phyloP scores from a whole-genome alignment of 2,888 invertebrate genomes.

The Adelognathus sp. region DNA sequence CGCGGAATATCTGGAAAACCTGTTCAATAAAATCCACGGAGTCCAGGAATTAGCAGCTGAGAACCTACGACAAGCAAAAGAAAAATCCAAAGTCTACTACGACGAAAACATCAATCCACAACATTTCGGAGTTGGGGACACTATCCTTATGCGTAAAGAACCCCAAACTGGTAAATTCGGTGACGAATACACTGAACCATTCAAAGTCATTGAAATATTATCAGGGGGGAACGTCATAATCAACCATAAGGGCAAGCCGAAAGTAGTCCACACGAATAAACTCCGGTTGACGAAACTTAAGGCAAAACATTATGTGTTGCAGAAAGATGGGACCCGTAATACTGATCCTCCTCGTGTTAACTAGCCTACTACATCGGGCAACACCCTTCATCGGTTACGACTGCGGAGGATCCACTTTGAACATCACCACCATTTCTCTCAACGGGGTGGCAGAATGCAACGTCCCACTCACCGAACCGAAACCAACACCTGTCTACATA shows the following conservation, averaged over 20 bases:
- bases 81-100: constrained; percentile 32
- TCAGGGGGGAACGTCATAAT: background rate
- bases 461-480: background rate
- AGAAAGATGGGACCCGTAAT: background rate
- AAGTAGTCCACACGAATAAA: background rate
- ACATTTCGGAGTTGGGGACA: constrained; percentile 28
- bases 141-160: constrained; percentile 40
- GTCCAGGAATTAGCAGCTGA: background rate
- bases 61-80: background rate
- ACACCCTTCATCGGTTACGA: background rate
- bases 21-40: constrained; percentile 12
- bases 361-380: background rate
- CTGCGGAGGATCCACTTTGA: background rate
- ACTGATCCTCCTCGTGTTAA: background rate
- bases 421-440: background rate
- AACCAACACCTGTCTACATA: background rate
- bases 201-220: constrained; percentile 24
- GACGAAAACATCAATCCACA: constrained; percentile 17
- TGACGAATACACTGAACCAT: constrained; percentile 49
- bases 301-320: background rate
- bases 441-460: background rate
- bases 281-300: background rate
- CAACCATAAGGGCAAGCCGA: background rate
- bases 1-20: constrained; percentile 39
- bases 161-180: constrained; percentile 40